Evolutionary conservation across 2,797 vertebrate species (phyloP).

Genomic region (Pseudochirops cupreus): DNA sequence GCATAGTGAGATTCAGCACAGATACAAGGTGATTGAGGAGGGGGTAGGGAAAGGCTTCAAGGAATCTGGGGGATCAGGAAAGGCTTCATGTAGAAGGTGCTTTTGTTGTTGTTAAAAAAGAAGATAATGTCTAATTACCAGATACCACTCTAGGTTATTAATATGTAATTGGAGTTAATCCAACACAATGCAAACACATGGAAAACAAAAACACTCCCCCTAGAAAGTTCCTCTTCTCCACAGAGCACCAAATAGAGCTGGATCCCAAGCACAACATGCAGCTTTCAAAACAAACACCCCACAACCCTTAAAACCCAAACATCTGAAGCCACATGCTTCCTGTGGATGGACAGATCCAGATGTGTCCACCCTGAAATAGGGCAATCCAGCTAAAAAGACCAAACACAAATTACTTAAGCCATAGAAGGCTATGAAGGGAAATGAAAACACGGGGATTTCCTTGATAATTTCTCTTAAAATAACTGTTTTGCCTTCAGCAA

Average conservation of each 20-base stretch:
- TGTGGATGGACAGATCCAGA: slow-evolving; percentile 34
- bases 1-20: neutral
- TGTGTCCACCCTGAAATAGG: slow-evolving; percentile 9
- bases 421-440: slow-evolving; percentile 70
- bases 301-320: slow-evolving; percentile 4
- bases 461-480: neutral
- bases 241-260: neutral
- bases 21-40: neutral
- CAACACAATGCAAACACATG: slow-evolving; percentile 62
- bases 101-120: slow-evolving; percentile 63
- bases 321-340: slow-evolving; percentile 71
- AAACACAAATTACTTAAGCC: slow-evolving; percentile 57
- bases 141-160: slow-evolving; percentile 73
- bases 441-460: slow-evolving; percentile 41
- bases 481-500: slow-evolving; percentile 57
- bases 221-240: neutral
- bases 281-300: neutral
- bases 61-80: neutral
- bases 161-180: slow-evolving; percentile 74
- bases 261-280: neutral
- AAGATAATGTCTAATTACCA: slow-evolving; percentile 78
- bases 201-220: slow-evolving; percentile 53
- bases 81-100: neutral
- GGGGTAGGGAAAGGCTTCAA: neutral
- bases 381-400: slow-evolving; percentile 51